Conservation (phyloP, 2,888 invertebrate species). For the Lasius fuliginosus region DNA sequence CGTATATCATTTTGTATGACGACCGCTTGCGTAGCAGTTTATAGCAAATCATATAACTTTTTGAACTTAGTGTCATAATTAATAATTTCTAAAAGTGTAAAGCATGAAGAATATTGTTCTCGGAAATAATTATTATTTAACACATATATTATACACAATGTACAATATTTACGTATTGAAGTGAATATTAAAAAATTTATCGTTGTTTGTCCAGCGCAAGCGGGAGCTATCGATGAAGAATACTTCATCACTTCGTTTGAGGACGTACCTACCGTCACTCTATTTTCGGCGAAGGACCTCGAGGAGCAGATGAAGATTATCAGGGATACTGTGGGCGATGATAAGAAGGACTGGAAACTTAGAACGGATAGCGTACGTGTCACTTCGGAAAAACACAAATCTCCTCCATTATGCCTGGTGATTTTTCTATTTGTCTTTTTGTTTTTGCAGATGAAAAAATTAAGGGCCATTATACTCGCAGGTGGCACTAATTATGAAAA, state of each 20-base stretch:
- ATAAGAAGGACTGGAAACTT: conserved; percentile 97
- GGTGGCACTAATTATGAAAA: conserved; percentile 92
- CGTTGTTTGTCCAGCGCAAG: conserved; percentile 86
- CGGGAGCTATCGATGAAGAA: conserved; percentile 96
- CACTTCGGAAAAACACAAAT: not conserved
- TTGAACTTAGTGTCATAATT: not conserved
- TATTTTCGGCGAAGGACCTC: conserved; percentile 94
- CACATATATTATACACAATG: not conserved
- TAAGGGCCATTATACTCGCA: conserved; percentile 94
- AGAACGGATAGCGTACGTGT: conserved; percentile 94
- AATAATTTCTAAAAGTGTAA: not conserved
- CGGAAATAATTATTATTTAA: not conserved
- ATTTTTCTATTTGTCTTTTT: conserved; percentile 20
- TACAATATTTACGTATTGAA: not conserved
- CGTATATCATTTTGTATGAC: not conserved
- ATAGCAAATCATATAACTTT: not conserved
- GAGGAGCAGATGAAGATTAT: conserved; percentile 93
- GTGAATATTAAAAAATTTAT: conserved; percentile 6
- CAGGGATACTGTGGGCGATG: conserved; percentile 92
- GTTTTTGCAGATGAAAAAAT: conserved; percentile 91
- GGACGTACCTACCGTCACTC: conserved; percentile 92
- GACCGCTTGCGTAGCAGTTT: not conserved
- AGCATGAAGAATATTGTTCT: conserved; percentile 26
- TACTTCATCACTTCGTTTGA: conserved; percentile 95
- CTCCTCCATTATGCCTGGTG: too few relatives aligned